Base-by-base conservation (phyloP, 2,797 vertebrate species). In the Graptemys geographica region DNA sequence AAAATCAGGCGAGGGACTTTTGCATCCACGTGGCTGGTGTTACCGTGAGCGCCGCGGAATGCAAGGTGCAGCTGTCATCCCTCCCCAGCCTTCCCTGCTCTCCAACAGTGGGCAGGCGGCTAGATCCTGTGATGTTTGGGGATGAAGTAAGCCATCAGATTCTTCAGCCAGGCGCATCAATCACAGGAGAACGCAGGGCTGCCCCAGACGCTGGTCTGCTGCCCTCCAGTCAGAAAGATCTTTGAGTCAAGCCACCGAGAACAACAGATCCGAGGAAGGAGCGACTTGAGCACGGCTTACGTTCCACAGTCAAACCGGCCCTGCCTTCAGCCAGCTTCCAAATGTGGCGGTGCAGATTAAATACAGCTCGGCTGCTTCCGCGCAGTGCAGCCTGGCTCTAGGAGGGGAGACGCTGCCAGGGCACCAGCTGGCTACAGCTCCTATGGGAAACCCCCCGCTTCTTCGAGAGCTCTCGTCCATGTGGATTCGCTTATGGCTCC, bases 351-450 rank as follows among this genome's bases (percentile, higher is more conserved):
- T 5, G 33, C 33, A n/a, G 62, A n/a, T 18, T 10, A 72, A 72
- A 72, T 10, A 23, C 19, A 37, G n/a, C 19, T 23, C 19, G 2
- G n/a, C 9, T 19, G 65, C n/a, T 69, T 37, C 10, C 0, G 9
- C 37, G 19, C 65, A 3, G 8, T 10, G 8, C 19, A 37, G 33
- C n/a, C n/a, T 69, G 65, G 65, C 19, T 21, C 18, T 21, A 5
- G n/a, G n/a, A 37, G n/a, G 65, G n/a, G n/a, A 69, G n/a, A 5
- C 0, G 8, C 33, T 37, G n/a, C 18, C 18, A 21, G n/a, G 65
- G 18, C 9, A 2, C 65, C 16, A 18, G 62, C 62, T 65, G 16
- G 37, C 37, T 19, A n/a, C 37, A 41, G 65, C 65, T 41, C 21
- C 19, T 6, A 15, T 5, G 27, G 41, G 41, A 76, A 74, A 4